Base-by-base conservation (phyloP, 2,888 invertebrate species). In the Tryphoninae sp. region DNA sequence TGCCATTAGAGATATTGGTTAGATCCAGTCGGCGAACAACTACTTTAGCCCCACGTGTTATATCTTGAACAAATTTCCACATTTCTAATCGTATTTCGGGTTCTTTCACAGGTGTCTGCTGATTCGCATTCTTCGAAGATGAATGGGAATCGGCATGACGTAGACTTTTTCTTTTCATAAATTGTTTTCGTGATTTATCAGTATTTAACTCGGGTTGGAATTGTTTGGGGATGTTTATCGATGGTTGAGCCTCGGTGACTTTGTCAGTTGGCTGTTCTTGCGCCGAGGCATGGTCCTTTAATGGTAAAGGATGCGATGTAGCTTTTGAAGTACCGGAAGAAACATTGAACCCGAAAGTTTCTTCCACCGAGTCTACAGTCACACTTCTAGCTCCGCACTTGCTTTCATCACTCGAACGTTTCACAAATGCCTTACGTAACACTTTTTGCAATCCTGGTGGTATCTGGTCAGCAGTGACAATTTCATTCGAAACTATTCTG, bases 31-130 rank as follows among this genome's bases (percentile, higher is more conserved):
- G 90, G 69, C 84, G 87, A 58, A 92, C 82, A 13, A 91, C 89
- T 42, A 92, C 91, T 81, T 87, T 89, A 45, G 86, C 91, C 69
- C 91, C 91, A 72, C 86, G 87, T 2, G 88, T 89, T 53, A 91
- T 88, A 64, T 91, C 90, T 45, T 87, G 88, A 65, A 91, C 84
- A n/a, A 91, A 88, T 86, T 91, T 91, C 79, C 87, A 84, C 85
- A 91, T 88, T 77, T 91, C 86, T 59, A 91, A 76, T 49, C 83
- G 86, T 26, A 86, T 76, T 51, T 89, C 86, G 58, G 80, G 53
- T 8, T 61, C 33, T 2, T 73, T 64, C 7, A 11, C 9, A 1
- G 19, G n/a, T 19, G 33, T 0, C 13, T 55, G 42, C 13, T 55
- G 42, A 26, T 58, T 58, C 13, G 51, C 11, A 45, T 58, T 58